Conservation (phyloP, 2,888 invertebrate species). For the Tipula unca region DNA sequence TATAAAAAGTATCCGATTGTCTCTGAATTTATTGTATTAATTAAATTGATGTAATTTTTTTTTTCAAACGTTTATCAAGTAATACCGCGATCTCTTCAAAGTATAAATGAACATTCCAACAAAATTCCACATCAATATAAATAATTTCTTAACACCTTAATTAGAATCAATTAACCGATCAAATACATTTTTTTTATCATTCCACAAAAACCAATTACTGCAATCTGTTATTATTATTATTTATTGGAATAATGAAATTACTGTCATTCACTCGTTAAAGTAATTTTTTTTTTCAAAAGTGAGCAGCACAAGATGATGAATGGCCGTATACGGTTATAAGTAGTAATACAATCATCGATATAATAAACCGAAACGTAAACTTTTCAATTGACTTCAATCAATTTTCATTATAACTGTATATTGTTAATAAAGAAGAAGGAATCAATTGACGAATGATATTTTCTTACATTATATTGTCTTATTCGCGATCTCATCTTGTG, state of each 20-base stretch:
- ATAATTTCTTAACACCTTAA: neutral
- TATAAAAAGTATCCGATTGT: no score
- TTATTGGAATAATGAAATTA: neutral
- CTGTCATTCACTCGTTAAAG: neutral
- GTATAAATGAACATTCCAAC: neutral
- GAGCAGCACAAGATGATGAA: neutral
- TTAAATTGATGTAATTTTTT: no score
- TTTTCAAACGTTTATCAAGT: no score
- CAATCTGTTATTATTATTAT: neutral
- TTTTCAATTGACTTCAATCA: constrained; percentile 14
- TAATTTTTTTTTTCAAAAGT: neutral
- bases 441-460: neutral
- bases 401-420: neutral
- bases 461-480: neutral
- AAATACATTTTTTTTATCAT: neutral
- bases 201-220: neutral
- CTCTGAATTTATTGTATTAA: no score
- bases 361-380: neutral
- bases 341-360: neutral
- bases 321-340: neutral
- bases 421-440: neutral
- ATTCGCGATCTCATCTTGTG: neutral
- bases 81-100: no score
- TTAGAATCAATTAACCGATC: neutral
- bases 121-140: neutral